Base-by-base conservation (phyloP, 2,113 vertebrate genomes). In the Numenius arquata region DNA sequence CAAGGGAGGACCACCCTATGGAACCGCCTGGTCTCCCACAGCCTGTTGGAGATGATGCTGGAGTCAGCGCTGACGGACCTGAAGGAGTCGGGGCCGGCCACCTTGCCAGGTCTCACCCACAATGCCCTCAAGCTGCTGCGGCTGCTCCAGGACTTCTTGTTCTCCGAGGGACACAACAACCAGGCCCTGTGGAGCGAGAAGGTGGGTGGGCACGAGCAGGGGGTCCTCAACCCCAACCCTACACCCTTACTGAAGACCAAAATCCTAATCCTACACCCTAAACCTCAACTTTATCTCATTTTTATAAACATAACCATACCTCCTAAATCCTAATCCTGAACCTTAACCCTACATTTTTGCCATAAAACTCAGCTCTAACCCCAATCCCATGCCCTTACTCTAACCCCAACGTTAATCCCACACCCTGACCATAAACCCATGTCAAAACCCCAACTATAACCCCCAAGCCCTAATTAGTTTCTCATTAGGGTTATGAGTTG, bases 11-110 rank as follows among this genome's bases (percentile, higher is more conserved):
- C 63, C 53, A 7, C 26, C 18, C 36, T 22, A 1, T 0, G 4
- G 56, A 94, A 71, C 62, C 1, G 0, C 30, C 30, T 27, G 41
- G 8, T 61, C 15, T 73, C 62, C 55, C 36, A 0, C 95, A 99
- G 99, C 97, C 97, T 99, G 77, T 95, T 99, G 97, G 99, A 99
- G 98, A 99, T 99, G 99, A 99, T 99, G 99, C 94, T 99, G 98
- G 99, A 99, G 96, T 99, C 99, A 0, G 99, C 99, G 6, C 93
- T 99, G 96, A 99, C 98, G 0, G 99, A 99, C 94, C 96, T 99
- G 94, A 98, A 99, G 93, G 99, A 99, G 10, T 97, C 98, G 5
- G 96, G 98, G 2, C 92, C 97, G 0, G 93, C 98, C 8, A 34
- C 96, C 36, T 91, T 98, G 89, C 98, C 98, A 5, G 62, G 91